These are phyloP conservation scores for Callipepla californica DNA, from an alignment of 2,113 vertebrate genomes.

Conservation along the genomic window DNA sequence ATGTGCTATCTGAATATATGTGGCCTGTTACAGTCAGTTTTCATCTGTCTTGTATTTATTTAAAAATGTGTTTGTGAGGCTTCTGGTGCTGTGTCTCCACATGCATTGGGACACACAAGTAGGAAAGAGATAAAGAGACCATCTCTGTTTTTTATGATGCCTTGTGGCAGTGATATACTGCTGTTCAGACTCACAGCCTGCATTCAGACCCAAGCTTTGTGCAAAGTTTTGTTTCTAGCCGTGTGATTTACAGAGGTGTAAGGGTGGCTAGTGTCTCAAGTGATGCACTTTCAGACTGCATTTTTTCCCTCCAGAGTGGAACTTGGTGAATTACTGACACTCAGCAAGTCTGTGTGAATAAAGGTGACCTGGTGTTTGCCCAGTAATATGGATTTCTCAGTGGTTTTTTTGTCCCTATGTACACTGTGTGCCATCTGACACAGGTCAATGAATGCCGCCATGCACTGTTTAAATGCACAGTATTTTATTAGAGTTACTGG, in stretches of 20 bases:
- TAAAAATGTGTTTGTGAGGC: not conserved
- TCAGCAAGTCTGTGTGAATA: not conserved
- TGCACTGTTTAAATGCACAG: not conserved
- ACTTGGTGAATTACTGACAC: not conserved
- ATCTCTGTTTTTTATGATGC: not conserved
- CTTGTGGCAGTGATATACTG: not conserved
- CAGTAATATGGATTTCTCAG: not conserved
- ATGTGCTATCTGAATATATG: conserved; percentile 21
- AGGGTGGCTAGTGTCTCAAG: not conserved
- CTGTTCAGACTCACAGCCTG: not conserved
- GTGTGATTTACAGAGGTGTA: not conserved
- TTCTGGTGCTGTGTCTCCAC: not conserved
- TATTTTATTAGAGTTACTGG: rapidly evolving
- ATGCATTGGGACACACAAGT: not conserved
- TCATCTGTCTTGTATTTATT: conserved; percentile 37
- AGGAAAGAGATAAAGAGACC: not conserved
- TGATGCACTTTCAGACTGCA: not conserved
- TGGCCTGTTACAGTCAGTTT: conserved; percentile 41
- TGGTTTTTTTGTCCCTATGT: rapidly evolving
- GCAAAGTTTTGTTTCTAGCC: not conserved
- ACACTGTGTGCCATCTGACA: not conserved
- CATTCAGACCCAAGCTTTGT: not conserved
- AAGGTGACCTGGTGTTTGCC: not conserved
- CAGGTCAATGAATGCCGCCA: rapidly evolving
- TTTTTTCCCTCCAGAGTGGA: not conserved